These are phyloP conservation scores for Collichthys lucidus DNA, from an alignment of 2,113 vertebrate species.

Conservation along the genomic window DNA sequence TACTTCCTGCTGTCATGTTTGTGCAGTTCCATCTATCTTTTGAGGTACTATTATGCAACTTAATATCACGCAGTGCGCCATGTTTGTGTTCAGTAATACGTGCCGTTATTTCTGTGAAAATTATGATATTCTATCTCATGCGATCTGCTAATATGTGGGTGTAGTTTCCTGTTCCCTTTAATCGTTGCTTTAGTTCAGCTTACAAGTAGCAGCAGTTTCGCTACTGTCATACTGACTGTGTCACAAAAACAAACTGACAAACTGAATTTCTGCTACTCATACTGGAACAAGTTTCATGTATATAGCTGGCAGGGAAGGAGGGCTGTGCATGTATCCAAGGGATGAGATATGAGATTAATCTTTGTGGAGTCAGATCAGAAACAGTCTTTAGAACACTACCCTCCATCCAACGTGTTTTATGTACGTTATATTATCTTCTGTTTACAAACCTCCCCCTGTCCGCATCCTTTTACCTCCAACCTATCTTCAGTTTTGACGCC, in stretches of 20 bases:
- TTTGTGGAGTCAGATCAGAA: neutral
- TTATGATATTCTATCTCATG: too few species aligned
- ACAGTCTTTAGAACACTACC: neutral
- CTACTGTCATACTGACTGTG: neutral
- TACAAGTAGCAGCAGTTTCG: neutral
- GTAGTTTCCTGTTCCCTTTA: slow-evolving; percentile 31
- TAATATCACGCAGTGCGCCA: too few species aligned
- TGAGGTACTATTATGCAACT: too few species aligned
- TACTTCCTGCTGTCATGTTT: too few species aligned
- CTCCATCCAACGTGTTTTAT: neutral
- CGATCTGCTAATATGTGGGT: neutral
- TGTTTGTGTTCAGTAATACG: too few species aligned
- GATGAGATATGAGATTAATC: neutral
- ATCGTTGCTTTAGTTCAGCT: neutral
- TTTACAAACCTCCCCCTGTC: neutral
- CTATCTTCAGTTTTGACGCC: neutral
- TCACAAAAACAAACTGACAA: neutral
- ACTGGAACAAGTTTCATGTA: neutral
- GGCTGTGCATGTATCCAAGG: neutral
- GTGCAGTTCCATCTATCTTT: too few species aligned
- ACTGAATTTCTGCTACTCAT: neutral
- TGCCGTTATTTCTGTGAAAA: too few species aligned
- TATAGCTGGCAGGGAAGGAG: neutral
- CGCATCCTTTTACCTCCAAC: neutral
- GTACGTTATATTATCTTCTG: neutral